Evolutionary conservation across 2,888 invertebrate species (phyloP), one percentile per base, ranked within the genome.

Genomic region (Pristionchus exspectatus): DNA sequence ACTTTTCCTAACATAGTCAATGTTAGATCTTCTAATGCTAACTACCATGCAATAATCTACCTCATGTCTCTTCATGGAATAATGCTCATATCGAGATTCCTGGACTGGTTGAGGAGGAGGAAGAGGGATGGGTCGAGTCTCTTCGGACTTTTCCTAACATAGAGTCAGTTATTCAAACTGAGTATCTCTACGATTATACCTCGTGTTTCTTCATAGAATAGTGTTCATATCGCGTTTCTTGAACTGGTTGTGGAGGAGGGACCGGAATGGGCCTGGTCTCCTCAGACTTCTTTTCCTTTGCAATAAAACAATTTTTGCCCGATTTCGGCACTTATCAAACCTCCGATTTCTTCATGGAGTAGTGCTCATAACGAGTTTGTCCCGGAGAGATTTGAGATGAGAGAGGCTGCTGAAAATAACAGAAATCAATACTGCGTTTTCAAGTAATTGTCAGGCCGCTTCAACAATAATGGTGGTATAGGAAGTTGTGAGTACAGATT

Each of bases 321-420:
- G 33, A 16, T 72, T 33, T 72, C 2, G 33, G 12, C 27, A 66
- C 27, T 72, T 5, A 9, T 30, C 72, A 72, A 72, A 72, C 72
- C 72, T 72, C 72, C 7, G 72, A 72, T 72, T 77, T 77, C 77
- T 77, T 77, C 66, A 66, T 66, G 9, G 86, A 86, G 24, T 86
- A 86, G n/a, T 86, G 86, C n/a, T 86, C 86, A 54, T 86, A 86
- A 12, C 86, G 86, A 66, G 86, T 86, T 63, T 86, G 63, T 21
- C 86, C 86, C 2, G 86, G 86, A 27, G 56, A 56, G 16, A 66
- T 44, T 18, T 86, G 86, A 44, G 86, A 86, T 24, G 86, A 2
- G 38, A 86, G 38, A 5, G 86, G 66, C 66, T 86, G 86, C 86
- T 86, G 66, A 66, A 86, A 44, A 54, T 54, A 4, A 18, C 10